Conservation (phyloP, 1,140 invertebrate genomes). For the Drosophila navojoa region DNA sequence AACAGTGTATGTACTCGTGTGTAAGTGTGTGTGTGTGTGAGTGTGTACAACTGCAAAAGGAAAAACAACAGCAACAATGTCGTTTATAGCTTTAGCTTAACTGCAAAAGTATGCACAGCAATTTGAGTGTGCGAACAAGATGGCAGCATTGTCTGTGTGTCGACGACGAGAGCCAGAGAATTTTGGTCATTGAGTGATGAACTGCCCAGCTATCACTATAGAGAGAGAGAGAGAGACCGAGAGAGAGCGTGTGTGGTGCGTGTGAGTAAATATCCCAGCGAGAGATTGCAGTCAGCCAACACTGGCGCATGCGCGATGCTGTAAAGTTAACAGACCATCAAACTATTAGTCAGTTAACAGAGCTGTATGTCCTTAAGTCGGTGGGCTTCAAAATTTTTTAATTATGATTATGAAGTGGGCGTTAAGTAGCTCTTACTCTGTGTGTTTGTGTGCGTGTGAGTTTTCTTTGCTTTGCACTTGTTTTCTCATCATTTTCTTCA, state of each 20-base stretch:
- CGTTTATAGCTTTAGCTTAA: constrained; percentile 38
- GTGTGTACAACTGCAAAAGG: constrained; percentile 56
- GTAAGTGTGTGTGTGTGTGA: constrained; percentile 7
- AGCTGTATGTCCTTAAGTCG: constrained; percentile 10
- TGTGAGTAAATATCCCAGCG: constrained; percentile 41
- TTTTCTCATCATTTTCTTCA: constrained; percentile 42
- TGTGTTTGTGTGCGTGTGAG: constrained; percentile 7
- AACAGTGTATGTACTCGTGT: background rate
- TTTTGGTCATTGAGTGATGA: background rate
- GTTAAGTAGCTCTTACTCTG: constrained; percentile 21
- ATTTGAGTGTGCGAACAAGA: constrained; percentile 43
- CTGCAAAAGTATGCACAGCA: constrained; percentile 39
- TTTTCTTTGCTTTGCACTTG: constrained; percentile 39
- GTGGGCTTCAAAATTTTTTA: constrained; percentile 49
- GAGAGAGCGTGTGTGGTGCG: too few relatives aligned
- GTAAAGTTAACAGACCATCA: constrained; percentile 13
- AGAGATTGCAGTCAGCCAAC: constrained; percentile 18
- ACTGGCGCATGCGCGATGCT: constrained; percentile 22
- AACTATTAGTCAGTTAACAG: constrained; percentile 30
- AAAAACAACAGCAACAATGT: constrained; percentile 35
- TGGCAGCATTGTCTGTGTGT: constrained; percentile 18
- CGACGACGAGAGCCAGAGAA: constrained; percentile 12
- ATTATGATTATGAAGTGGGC: constrained; percentile 72
- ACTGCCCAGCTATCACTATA: constrained; percentile 1
- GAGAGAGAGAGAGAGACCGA: background rate